Base-by-base conservation (phyloP, 2,888 invertebrate genomes). In the Itoplectis maculator region DNA sequence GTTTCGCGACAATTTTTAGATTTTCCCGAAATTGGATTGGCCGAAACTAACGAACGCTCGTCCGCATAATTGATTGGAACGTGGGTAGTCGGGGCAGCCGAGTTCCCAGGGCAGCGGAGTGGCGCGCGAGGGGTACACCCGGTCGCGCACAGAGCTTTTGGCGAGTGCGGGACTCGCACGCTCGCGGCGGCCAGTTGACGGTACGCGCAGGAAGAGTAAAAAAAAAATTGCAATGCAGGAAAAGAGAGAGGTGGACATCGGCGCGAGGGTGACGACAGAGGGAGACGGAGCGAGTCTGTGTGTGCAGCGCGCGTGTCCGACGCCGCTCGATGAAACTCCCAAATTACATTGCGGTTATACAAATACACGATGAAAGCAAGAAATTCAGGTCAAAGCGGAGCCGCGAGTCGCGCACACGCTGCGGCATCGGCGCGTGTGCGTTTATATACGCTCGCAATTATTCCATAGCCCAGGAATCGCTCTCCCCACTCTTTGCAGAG, bases 21-120 rank as follows among this genome's bases (percentile, higher is more conserved):
- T 83, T 84, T 79, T 73, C 68, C 42, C 63, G 80, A 84, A 86
- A 86, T 86, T 86, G 85, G 80, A 86, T 86, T 85, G 83, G 81
- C 65, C 82, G 75, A 83, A 86, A 84, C 86, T 86, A 86, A 86
- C 86, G 83, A 86, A 86, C 82, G 85, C 54, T 78, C 85, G 86
- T 86, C 80, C 82, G 86, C 85, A 86, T 86, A 86, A 85, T 85
- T 86, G 86, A 86, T 86, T 86, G 86, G 84, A 78, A 84, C 84
- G 79, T 72, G 81, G 74, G 77, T 61, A 72, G 82, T 79, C 49
- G 68, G 68, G 68, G 59, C 59, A 40, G 65, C 66, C 66, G 66
- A 68, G 35, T 66, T 37, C 54, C 56, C 65, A 29, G 54, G n/a
- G 59, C 61, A n/a, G 69, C 61, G 69, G 63, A 56, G 18, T 18